Evolutionary conservation across 2,797 vertebrate species (phyloP).

Genomic region (Halcyon smyrnensis): DNA sequence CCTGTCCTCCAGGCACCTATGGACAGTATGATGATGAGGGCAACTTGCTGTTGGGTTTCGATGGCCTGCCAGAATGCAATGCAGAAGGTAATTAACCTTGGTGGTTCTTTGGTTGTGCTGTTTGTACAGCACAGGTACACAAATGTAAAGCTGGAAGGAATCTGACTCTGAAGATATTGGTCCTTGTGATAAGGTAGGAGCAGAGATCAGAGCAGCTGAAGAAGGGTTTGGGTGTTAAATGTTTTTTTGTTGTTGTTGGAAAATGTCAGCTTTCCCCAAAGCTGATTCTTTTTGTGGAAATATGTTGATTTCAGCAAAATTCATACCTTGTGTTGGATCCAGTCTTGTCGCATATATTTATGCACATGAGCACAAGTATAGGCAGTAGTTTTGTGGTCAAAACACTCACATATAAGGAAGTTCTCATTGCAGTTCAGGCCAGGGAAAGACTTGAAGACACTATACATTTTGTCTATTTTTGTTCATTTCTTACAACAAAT

Average conservation of each 20-base stretch:
- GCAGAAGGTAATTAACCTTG: constrained; percentile 85
- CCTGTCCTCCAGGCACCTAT: constrained; percentile 91
- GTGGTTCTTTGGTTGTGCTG: not conserved
- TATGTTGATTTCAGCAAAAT: not conserved
- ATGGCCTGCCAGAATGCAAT: constrained; percentile 88
- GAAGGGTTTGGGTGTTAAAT: not conserved
- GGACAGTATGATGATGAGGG: constrained; percentile 85
- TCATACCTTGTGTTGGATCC: not conserved
- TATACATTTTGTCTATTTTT: not conserved
- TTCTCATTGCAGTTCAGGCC: not conserved
- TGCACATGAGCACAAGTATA: not conserved
- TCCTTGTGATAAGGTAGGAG: not conserved
- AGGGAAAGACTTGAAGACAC: not conserved
- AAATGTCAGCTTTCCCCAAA: not conserved
- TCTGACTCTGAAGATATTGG: not conserved
- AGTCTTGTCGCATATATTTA: not conserved
- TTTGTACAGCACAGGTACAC: not conserved
- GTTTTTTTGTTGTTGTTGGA: not conserved
- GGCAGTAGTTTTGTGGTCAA: not conserved
- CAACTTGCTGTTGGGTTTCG: constrained; percentile 79
- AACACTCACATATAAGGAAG: not conserved
- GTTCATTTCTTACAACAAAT: not conserved
- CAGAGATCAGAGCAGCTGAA: not conserved
- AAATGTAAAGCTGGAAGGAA: not conserved
- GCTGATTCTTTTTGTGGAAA: not conserved